phyloP scores from a whole-genome alignment of 2,797 vertebrate genomes.

The Acridotheres tristis region DNA sequence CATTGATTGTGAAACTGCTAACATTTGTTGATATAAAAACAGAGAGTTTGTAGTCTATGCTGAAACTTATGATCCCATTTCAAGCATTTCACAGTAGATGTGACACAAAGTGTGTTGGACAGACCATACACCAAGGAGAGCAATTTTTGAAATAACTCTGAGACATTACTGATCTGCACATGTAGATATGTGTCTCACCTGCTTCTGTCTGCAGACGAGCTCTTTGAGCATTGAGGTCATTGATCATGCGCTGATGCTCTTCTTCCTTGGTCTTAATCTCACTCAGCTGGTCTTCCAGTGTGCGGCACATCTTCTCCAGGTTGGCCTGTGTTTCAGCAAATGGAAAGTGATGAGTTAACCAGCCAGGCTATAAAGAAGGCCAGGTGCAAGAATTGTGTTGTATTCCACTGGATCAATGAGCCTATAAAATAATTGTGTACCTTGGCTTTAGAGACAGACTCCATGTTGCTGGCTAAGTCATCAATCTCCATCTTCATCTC shows the following conservation, averaged over 20 bases:
- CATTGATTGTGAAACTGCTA: not conserved
- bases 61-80: not conserved
- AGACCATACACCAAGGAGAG: no score
- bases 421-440: not conserved
- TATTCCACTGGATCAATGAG: not conserved
- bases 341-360: not conserved
- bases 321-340: not conserved
- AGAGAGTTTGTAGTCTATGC: not conserved
- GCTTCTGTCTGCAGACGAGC: no score
- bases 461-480: not conserved
- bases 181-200: no score
- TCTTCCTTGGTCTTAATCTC: not conserved
- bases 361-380: not conserved
- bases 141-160: no score
- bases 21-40: accelerated
- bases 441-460: not conserved
- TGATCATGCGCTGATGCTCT: not conserved
- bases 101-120: not conserved
- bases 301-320: not conserved
- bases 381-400: not conserved
- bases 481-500: not conserved
- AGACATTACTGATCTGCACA: not conserved
- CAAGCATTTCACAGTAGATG: accelerated
- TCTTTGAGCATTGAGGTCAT: not conserved
- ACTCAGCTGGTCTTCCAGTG: not conserved